Conservation (phyloP, 2,888 invertebrate species). For the Lithophane socia region DNA sequence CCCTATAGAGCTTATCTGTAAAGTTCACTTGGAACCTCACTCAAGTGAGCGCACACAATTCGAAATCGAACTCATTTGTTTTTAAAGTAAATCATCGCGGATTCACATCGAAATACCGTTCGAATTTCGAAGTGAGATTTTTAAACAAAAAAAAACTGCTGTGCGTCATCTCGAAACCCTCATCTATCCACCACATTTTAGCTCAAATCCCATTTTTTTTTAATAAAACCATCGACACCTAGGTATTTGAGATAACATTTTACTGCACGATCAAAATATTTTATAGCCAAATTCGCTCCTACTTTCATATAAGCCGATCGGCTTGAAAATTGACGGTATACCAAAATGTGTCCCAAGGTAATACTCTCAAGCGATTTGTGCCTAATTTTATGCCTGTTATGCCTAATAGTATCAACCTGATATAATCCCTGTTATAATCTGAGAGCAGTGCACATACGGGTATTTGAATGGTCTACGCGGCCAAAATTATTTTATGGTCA, state of each 20-base stretch:
- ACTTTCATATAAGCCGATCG: neutral
- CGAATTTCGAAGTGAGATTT: neutral
- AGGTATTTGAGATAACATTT: slow-evolving; percentile 1
- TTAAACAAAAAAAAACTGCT: neutral
- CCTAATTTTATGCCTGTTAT: slow-evolving; percentile 38
- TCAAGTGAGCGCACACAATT: slow-evolving; percentile 1
- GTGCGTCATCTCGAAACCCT: neutral
- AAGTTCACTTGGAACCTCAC: neutral
- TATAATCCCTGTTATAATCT: neutral
- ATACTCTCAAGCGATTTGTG: slow-evolving; percentile 13
- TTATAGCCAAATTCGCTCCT: neutral
- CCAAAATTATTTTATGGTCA: too few species aligned
- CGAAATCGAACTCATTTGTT: slow-evolving; percentile 6
- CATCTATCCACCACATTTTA: neutral
- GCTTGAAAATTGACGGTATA: slow-evolving; percentile 17
- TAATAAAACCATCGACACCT: neutral
- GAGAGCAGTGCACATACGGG: too few species aligned
- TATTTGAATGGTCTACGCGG: too few species aligned
- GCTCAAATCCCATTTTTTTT: neutral
- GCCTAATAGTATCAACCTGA: slow-evolving; percentile 5
- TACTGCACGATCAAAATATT: slow-evolving; percentile 3
- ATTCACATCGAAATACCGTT: neutral
- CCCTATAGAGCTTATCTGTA: neutral
- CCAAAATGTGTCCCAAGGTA: slow-evolving; percentile 30
- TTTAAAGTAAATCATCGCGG: neutral